These are phyloP conservation scores for Amphilophus citrinellus DNA, from an alignment of 2,113 vertebrate species.

Conservation along the genomic window DNA sequence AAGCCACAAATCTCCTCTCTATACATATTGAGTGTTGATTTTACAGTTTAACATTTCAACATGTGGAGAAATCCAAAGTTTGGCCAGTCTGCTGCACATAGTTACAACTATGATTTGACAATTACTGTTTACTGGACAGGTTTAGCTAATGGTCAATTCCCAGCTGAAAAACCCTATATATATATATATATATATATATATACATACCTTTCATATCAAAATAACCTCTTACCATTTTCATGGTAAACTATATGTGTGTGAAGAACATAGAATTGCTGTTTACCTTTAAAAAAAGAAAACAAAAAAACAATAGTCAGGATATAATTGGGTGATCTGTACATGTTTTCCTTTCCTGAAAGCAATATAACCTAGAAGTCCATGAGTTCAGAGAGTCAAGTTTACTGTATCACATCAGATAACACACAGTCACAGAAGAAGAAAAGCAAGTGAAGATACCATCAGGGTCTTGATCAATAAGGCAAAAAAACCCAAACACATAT, in stretches of 20 bases:
- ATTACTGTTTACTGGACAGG: background rate
- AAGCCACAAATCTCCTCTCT: background rate
- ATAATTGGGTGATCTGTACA: conserved; percentile 17
- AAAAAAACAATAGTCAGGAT: conserved; percentile 11
- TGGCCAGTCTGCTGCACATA: background rate
- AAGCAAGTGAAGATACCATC: conserved; percentile 25
- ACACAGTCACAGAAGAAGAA: conserved; percentile 52
- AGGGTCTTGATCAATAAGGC: conserved; percentile 26
- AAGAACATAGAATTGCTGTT: conserved; percentile 52
- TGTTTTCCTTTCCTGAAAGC: conserved; percentile 11
- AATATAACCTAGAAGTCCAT: conserved; percentile 31
- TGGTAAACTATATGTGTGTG: conserved; percentile 29
- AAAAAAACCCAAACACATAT: conserved; percentile 47
- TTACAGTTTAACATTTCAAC: background rate
- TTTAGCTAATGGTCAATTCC: conserved; percentile 34
- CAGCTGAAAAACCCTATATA: conserved; percentile 21
- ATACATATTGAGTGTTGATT: background rate
- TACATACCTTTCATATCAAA: background rate
- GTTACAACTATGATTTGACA: background rate
- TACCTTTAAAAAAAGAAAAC: background rate
- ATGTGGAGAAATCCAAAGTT: background rate
- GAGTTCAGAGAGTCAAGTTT: conserved; percentile 29
- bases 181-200: background rate
- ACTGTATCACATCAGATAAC: conserved; percentile 43
- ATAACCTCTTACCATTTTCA: conserved; percentile 48